Evolutionary conservation across 2,113 vertebrate species (phyloP), one percentile per base, ranked within the genome.

Genomic region (Phainopepla nitens): DNA sequence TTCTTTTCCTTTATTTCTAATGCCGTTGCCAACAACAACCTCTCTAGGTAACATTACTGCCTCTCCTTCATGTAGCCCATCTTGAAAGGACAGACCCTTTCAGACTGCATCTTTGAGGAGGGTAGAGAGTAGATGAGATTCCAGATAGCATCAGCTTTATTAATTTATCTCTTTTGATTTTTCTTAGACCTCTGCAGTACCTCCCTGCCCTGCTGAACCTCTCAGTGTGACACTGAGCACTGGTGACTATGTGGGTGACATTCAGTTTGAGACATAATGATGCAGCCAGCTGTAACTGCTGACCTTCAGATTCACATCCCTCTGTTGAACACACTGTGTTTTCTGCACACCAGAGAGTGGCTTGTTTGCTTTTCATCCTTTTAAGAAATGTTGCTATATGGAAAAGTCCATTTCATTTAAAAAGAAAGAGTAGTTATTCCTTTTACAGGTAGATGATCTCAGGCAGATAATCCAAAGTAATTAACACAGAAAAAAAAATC

Each of bases 181-280:
- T 97, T 85, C 72, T 94, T 90, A 89, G 66, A 65, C 13, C 33
- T 91, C 61, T 14, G 4, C 20, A 78, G 65, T 89, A 39, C 15
- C 24, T 90, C 11, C 14, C 19, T 57, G 87, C 29, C 19, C 27
- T 92, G 51, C 42, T 53, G 86, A 88, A 78, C 57, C 58, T 95
- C 28, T 69, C 41, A 78, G 24, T 78, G 66, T 91, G 87, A 80
- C 69, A 79, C 65, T 70, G 65, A 81, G 16, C 21, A 36, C 54
- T 92, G 65, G 58, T 90, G 82, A 69, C 75, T 69, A 23, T 66
- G 25, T 73, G 84, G 64, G 56, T 90, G 83, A 92, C 42, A 91
- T 89, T 96, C 64, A 83, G 20, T 72, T 93, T 89, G 82, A 82
- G 84, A 47, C 54, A 51, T 68, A 95, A 88, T 57, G 84, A 90